Evolutionary conservation across 2,888 invertebrate species (phyloP), one percentile per base, ranked within the genome.

Genomic region (Lepeophtheirus nordmannii): DNA sequence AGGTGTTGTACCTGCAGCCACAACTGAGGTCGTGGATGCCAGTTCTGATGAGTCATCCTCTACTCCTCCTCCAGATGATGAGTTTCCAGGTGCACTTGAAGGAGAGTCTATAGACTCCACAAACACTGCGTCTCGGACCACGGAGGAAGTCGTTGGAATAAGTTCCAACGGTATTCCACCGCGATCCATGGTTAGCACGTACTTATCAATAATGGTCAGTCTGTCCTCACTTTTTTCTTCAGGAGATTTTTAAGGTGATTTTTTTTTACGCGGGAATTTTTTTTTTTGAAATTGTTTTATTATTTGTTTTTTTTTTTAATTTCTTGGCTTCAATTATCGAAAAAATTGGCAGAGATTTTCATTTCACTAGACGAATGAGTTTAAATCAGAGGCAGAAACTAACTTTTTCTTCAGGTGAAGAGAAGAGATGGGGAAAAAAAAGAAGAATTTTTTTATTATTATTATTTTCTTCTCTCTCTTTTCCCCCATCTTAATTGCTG

Each of bases 291-390:
- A 46, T 46, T 30, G 30, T 30, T 30, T 30, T 30, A 30, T 30
- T 46, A 46, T 46, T 46, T 14, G 53, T 46, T 14, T 46, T 46
- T 46, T 11, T 46, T 46, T 46, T n/a, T 17, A 46, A 14, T 46
- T 46, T 46, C 53, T 46, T 46, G 53, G 53, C 53, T 46, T 46
- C 14, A 14, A 46, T n/a, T 17, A n/a, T 46, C 14, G 53, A 46
- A 46, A 46, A 46, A 46, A 46, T 46, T 46, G 53, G 53, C 53
- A 46, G 53, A 46, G 53, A 46, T n/a, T 14, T 46, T 46, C 53
- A 46, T 46, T 46, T 46, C 17, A 46, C 53, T 46, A 46, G n/a
- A 46, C 17, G 17, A 17, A 17, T 14, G 53, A 46, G 53, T 46
- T 46, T 46, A 46, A 46, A 46, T 46, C 53, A n/a, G 53, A 46